Evolutionary conservation across 2,888 invertebrate genomes (phyloP), one percentile per base, ranked within the genome.

Genomic region (Liposcelis brunnea): DNA sequence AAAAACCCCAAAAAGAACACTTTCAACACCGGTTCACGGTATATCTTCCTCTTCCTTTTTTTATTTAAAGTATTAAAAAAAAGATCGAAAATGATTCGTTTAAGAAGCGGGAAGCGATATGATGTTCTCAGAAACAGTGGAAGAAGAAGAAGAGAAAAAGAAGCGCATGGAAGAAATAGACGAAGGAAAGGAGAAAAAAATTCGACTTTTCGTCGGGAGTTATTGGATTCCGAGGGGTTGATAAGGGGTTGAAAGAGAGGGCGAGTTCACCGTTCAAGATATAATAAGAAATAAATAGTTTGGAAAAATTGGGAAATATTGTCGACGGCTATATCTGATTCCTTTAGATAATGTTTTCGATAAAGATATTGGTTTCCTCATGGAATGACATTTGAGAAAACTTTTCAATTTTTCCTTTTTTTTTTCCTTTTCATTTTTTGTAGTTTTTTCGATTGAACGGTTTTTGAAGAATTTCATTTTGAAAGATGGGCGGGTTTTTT

Each of bases 221-320:
- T 35, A 35, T 35, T 35, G 35, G 35, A 35, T 35, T 35, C 35
- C 35, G 35, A 35, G 35, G 35, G 26, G 26, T 26, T 26, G 26
- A 35, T 15, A 16, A 35, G 16, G 35, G 15, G 35, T 15, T 14
- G 15, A 35, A 35, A 16, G 16, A 14, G 15, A 16, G 35, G 35
- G 35, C 14, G 35, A 16, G 35, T 16, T 35, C 35, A 35, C 35
- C 35, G 35, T 35, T 35, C 16, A 14, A 35, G 35, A 35, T 35
- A 35, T 35, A 35, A 35, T 35, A 35, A 35, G 35, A 35, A 35
- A 35, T 35, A 35, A 35, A 35, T 35, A 35, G 35, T 35, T 35
- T 16, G 35, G 35, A 35, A 35, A 35, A 35, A 35, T 35, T 35
- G 35, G 35, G 35, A 35, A 35, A 35, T 35, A 35, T 35, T 35